Conservation (phyloP, 2,797 vertebrate genomes). For the Pantherophis vulpinus region DNA sequence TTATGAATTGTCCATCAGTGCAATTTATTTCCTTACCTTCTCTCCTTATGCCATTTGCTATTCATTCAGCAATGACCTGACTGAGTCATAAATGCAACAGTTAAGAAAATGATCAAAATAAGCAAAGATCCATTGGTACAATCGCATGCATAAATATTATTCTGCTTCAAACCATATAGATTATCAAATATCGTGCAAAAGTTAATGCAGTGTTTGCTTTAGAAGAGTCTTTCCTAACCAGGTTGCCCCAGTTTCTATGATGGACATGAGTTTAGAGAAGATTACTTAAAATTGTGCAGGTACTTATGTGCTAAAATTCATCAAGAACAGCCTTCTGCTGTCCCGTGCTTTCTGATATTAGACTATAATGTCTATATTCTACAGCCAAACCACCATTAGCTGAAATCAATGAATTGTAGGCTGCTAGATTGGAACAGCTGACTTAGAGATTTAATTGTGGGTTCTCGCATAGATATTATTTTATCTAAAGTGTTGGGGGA, state of each 20-base stretch:
- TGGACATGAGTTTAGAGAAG: background rate
- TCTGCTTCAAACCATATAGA: conserved; percentile 40
- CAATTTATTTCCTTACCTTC: conserved; percentile 58
- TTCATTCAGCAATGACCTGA: conserved; percentile 55
- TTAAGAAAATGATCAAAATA: conserved; percentile 24
- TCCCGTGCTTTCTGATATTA: background rate
- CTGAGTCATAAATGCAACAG: conserved; percentile 42
- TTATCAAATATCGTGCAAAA: conserved; percentile 37
- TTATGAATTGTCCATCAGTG: conserved; percentile 70
- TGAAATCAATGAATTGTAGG: background rate
- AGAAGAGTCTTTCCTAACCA: background rate
- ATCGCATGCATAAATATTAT: conserved; percentile 9
- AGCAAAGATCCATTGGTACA: background rate
- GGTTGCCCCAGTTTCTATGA: background rate
- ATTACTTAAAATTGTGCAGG: background rate
- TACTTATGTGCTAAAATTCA: background rate
- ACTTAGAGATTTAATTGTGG: background rate
- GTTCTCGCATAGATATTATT: background rate
- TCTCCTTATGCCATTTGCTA: conserved; percentile 40
- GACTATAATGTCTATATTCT: background rate
- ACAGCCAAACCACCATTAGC: background rate
- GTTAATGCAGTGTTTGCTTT: background rate
- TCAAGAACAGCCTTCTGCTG: background rate
- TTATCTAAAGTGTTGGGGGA: background rate
- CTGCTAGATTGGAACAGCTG: background rate